Evolutionary conservation across 2,888 invertebrate genomes (phyloP).

Genomic region (Sarcophaga carnaria): DNA sequence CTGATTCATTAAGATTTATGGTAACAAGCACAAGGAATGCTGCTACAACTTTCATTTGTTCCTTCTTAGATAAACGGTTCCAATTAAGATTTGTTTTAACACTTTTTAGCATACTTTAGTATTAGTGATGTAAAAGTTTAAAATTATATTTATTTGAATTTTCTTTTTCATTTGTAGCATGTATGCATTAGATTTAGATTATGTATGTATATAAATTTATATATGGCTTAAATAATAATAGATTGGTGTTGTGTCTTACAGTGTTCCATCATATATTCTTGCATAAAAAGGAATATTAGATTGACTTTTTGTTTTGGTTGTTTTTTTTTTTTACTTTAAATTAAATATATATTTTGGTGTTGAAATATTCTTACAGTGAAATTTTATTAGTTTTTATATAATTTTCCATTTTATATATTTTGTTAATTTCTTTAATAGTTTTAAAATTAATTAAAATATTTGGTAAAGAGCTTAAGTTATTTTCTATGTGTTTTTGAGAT

Average conservation of each 20-base stretch:
- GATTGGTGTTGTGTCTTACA: conserved; percentile 71
- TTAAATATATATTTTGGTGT: conserved; percentile 62
- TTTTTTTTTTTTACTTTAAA: conserved; percentile 20
- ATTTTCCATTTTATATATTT: background rate
- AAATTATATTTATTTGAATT: background rate
- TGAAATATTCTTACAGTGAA: conserved; percentile 65
- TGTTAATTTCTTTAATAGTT: conserved; percentile 36
- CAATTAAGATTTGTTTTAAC: too few species aligned
- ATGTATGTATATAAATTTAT: conserved; percentile 26
- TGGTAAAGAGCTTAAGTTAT: conserved; percentile 62
- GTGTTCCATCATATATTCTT: conserved; percentile 44
- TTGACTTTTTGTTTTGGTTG: conserved; percentile 43
- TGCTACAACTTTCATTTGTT: too few species aligned
- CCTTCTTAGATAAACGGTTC: too few species aligned
- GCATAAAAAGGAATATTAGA: conserved; percentile 23
- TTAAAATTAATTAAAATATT: conserved; percentile 62
- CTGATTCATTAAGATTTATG: too few species aligned
- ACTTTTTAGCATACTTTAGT: background rate
- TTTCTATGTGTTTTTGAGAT: conserved; percentile 57
- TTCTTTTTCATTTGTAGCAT: background rate
- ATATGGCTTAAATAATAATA: conserved; percentile 62
- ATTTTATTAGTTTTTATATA: conserved; percentile 23
- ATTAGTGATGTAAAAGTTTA: background rate
- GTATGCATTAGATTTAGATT: conserved; percentile 15
- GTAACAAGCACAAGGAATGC: too few species aligned